Evolutionary conservation across 2,888 invertebrate genomes (phyloP), one percentile per base, ranked within the genome.

Genomic region (Oligia latruncula): DNA sequence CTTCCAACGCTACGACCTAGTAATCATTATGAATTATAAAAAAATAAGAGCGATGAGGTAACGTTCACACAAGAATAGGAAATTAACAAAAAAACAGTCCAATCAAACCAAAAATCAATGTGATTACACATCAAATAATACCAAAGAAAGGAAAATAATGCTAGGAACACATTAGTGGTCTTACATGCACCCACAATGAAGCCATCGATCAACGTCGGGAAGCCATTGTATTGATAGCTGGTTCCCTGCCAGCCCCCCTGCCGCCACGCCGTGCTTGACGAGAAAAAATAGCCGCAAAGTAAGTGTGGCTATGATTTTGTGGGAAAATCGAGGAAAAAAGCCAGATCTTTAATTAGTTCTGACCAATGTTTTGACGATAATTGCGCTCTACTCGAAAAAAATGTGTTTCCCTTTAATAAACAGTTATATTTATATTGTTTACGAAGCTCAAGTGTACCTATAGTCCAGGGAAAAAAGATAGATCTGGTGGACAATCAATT

Each of bases 191-290:
- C 80, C 87, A 80, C 86, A 83, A 76, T 74, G 83, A 80, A 71
- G 81, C 85, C 84, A 91, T 91, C 91, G 85, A 89, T 91, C 91
- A 91, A 87, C 81, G 91, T 91, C 91, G 80, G 78, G 73, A 86
- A 80, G 84, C 90, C 80, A 89, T 91, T 91, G 91, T 91, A 88
- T 86, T 75, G 87, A 81, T 82, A 85, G 80, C 85, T 90, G 89
- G 88, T 87, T 86, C 88, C 86, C 87, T 88, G 87, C 79, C 86
- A 84, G 82, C 70, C 78, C 72, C 83, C 83, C 65, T 86, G 85
- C 83, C 85, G 83, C 86, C 86, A 72, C n/a, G 20, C 40, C 49
- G 3, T 64, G 71, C 52, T 84, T 71, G 65, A 77, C 66, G 74
- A 74, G 72, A 83, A 86, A 83, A 86, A 86, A 81, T 76, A 71